Base-by-base conservation (phyloP, 2,888 invertebrate genomes). In the Selenia dentaria region DNA sequence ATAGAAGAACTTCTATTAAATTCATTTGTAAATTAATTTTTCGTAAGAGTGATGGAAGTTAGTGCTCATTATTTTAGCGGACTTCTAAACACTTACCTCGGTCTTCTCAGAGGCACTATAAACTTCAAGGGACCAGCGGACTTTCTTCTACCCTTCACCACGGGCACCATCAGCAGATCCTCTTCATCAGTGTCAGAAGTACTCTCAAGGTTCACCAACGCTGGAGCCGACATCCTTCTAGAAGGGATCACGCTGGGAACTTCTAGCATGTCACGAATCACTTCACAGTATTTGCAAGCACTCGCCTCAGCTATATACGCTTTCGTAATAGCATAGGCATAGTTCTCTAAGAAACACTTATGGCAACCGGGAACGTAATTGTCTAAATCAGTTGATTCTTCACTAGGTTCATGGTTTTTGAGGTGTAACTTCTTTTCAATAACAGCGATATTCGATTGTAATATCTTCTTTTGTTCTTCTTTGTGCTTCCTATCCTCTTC, bases 191-290 rank as follows among this genome's bases (percentile, higher is more conserved):
- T 79, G 43, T 85, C 87, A 0, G 89, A 81, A 9, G 86, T 86
- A 54, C 86, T 87, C 2, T 86, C 87, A 27, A 88, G 58, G 40
- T 91, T 87, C 20, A 91, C 76, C 20, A 92, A 67, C n/a, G 92
- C 91, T 0, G 93, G 93, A 0, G 93, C 92, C 0, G 93, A 93
- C 66, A 83, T 81, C 45, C 93, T 82, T 54, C 92, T 85, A 27
- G 87, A 89, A 10, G 86, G 80, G 6, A 76, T 57, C 32, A 63
- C 62, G 50, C 83, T 85, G 2, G 90, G 83, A 25, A 79, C 73
- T 44, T 87, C 88, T 16, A 91, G 62, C 81, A 91, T 87, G 32
- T 89, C 89, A 14, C 84, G 72, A 18, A 91, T 83, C 49, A 91
- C 91, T 54, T 90, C 89, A 73, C 91, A 91, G 53, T 85, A 91